Conservation (phyloP, 2,113 vertebrate species). For the Anarhynchus alexandrinus region DNA sequence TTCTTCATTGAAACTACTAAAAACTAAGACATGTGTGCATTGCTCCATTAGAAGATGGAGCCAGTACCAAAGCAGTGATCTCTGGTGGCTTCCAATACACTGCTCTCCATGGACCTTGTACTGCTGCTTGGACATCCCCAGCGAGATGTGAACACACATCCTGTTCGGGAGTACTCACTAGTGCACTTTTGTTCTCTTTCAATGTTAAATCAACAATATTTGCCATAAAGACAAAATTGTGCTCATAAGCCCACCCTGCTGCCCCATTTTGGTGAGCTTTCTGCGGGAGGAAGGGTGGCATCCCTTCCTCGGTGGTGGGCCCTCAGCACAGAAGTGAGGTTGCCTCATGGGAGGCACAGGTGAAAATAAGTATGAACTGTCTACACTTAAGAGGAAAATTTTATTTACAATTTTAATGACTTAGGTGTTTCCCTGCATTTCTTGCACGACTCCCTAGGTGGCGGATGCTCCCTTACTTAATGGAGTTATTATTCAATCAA, state of each 20-base stretch:
- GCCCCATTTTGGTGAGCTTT: background rate
- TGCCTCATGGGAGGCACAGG: background rate
- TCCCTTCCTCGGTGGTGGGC: accelerated
- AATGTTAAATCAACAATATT: background rate
- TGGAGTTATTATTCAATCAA: accelerated
- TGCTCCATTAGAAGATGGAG: background rate
- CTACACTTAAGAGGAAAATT: accelerated
- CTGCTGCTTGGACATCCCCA: background rate
- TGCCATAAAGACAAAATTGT: background rate
- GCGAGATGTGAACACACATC: accelerated
- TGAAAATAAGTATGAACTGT: too few relatives aligned
- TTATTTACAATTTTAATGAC: accelerated
- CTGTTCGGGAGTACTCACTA: accelerated
- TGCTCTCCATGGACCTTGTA: background rate
- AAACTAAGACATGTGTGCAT: accelerated
- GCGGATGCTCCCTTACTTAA: background rate
- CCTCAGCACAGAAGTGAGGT: accelerated
- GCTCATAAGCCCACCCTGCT: background rate
- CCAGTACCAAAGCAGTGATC: background rate
- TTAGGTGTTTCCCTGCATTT: background rate
- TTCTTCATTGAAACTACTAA: background rate
- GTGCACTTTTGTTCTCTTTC: background rate
- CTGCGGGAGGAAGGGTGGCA: background rate
- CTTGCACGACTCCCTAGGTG: background rate
- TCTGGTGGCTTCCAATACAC: background rate